Evolutionary conservation across 1,140 invertebrate genomes (phyloP).

Genomic region (Dreissena polymorpha): DNA sequence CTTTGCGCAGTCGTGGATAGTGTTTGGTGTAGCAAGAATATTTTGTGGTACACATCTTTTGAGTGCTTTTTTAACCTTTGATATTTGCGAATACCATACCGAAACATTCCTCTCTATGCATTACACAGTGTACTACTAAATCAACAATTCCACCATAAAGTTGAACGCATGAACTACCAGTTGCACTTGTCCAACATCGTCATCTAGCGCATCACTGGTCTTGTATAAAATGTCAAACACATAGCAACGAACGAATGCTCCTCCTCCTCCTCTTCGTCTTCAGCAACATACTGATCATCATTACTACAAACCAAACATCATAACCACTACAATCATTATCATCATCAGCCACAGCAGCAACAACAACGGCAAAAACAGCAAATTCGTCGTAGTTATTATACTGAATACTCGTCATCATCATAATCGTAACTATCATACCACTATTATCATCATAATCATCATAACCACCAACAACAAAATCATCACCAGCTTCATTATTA

Average conservation of each 20-base stretch:
- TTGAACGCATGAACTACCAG: background rate
- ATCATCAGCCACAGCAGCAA: no score
- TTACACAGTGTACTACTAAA: no score
- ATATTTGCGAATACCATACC: background rate
- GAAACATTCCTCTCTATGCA: background rate
- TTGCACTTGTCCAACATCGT: background rate
- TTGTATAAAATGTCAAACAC: no score
- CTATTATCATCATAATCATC: background rate
- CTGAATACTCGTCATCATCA: background rate
- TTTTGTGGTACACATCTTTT: constrained; percentile 60
- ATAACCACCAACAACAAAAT: background rate
- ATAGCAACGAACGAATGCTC: no score
- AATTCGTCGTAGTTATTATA: no score
- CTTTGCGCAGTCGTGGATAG: constrained; percentile 66
- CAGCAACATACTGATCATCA: no score
- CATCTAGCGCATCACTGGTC: background rate
- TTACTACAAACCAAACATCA: no score
- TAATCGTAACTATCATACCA: background rate
- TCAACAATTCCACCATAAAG: background rate
- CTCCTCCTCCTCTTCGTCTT: no score
- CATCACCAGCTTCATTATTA: background rate
- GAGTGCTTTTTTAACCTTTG: background rate
- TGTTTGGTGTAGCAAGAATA: constrained; percentile 70
- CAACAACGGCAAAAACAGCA: no score
- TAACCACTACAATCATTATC: no score